Conservation (phyloP, 2,113 vertebrate genomes). For the Micronisus gabar region DNA sequence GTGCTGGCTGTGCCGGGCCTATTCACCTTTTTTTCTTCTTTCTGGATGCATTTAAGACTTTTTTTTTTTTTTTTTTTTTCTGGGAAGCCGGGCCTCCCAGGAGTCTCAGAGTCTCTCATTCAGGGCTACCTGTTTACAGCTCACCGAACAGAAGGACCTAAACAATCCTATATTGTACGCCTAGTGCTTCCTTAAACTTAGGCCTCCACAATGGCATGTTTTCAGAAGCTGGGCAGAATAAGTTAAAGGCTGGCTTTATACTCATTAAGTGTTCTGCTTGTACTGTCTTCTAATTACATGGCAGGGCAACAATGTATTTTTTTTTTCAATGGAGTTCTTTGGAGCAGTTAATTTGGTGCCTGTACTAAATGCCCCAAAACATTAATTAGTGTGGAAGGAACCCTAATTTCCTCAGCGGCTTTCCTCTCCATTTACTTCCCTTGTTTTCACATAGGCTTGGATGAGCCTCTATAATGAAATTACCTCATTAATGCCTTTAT, state of each 20-base stretch:
- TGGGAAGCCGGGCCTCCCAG: conserved; percentile 91
- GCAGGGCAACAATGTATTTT: conserved; percentile 92
- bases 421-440: conserved; percentile 83
- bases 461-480: conserved; percentile 91
- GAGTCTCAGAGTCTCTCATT: conserved; percentile 91
- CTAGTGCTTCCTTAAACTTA: conserved; percentile 86
- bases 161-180: conserved; percentile 91
- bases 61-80: conserved; percentile 58
- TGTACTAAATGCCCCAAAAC: conserved; percentile 88
- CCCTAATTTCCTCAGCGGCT: conserved; percentile 89
- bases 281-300: conserved; percentile 90
- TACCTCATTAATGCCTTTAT: conserved; percentile 95
- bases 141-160: conserved; percentile 80
- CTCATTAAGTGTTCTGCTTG: conserved; percentile 89
- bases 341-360: conserved; percentile 96
- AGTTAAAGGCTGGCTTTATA: conserved; percentile 88
- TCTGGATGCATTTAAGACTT: conserved; percentile 50
- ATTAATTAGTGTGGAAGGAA: conserved; percentile 98
- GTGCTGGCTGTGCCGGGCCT: conserved; percentile 65
- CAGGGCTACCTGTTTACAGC: conserved; percentile 93
- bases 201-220: conserved; percentile 82
- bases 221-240: conserved; percentile 72
- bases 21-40: conserved; percentile 80
- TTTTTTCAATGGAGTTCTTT: conserved; percentile 85
- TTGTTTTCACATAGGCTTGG: conserved; percentile 83